Conservation (phyloP, 2,113 vertebrate genomes). For the Paratilapia polleni region DNA sequence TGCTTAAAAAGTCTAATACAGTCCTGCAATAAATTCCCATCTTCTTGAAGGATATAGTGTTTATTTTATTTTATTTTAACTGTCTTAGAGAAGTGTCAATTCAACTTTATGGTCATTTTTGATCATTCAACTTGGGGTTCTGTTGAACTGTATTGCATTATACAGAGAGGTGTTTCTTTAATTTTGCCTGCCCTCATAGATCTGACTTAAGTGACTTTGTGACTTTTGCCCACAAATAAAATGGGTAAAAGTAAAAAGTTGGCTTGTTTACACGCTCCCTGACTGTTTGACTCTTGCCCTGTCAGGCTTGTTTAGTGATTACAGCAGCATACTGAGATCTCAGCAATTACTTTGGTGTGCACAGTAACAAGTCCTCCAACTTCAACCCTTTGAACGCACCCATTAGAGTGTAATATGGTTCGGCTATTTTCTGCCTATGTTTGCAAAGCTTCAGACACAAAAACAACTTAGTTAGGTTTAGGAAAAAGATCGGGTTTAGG, state of each 20-base stretch:
- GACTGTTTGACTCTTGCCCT: background rate
- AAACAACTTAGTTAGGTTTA: background rate
- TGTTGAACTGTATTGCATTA: background rate
- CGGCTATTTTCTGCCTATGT: background rate
- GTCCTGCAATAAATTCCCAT: background rate
- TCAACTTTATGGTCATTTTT: background rate
- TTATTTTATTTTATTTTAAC: background rate
- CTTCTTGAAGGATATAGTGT: background rate
- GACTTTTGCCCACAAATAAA: background rate
- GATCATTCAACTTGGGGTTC: background rate
- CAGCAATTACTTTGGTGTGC: background rate
- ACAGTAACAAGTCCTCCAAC: background rate
- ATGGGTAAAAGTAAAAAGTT: background rate
- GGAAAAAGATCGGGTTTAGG: no score
- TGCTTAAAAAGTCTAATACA: background rate
- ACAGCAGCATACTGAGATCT: background rate
- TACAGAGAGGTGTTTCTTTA: background rate
- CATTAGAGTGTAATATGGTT: background rate
- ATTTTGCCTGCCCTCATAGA: background rate
- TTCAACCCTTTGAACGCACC: background rate
- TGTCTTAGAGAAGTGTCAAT: background rate
- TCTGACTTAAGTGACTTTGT: background rate
- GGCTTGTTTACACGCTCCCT: background rate
- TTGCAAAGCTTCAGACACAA: background rate
- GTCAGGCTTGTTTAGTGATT: background rate